Evolutionary conservation across 2,797 vertebrate genomes (phyloP).

Genomic region (Molossus molossus): DNA sequence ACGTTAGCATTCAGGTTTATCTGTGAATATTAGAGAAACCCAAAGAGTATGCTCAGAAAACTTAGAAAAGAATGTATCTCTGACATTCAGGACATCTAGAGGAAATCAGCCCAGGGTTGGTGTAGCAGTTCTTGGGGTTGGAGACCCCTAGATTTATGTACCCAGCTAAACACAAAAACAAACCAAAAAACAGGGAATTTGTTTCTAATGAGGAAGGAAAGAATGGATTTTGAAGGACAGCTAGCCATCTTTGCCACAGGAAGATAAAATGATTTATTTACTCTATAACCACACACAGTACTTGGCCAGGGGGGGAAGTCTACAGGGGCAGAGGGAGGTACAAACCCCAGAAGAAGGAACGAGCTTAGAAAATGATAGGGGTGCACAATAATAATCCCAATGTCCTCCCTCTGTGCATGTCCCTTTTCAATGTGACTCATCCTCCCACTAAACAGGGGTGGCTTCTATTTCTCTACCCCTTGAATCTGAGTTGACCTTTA

Average conservation of each 20-base stretch:
- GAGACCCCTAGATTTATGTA: background rate
- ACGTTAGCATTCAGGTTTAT: background rate
- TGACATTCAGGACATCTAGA: conserved; percentile 24
- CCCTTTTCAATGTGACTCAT: background rate
- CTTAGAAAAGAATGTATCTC: conserved; percentile 45
- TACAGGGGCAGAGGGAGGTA: background rate
- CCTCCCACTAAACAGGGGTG: background rate
- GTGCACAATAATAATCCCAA: background rate
- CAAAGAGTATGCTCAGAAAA: background rate
- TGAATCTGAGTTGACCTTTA: background rate
- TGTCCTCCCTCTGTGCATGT: background rate
- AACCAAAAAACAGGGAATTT: background rate
- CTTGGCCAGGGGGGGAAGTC: background rate
- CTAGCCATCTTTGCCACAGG: background rate
- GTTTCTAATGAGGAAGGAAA: conserved; percentile 43
- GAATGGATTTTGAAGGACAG: conserved; percentile 11
- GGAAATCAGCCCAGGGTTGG: background rate
- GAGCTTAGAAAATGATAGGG: background rate
- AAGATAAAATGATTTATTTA: conserved; percentile 22
- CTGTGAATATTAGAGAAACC: conserved; percentile 1
- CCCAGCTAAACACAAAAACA: background rate
- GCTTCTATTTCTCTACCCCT: background rate
- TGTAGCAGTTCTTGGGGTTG: background rate
- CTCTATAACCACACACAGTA: background rate
- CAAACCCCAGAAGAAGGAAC: background rate